phyloP scores from a whole-genome alignment of 92 coral and sea anemone genomes.

The Isaurus tuberculatus region DNA sequence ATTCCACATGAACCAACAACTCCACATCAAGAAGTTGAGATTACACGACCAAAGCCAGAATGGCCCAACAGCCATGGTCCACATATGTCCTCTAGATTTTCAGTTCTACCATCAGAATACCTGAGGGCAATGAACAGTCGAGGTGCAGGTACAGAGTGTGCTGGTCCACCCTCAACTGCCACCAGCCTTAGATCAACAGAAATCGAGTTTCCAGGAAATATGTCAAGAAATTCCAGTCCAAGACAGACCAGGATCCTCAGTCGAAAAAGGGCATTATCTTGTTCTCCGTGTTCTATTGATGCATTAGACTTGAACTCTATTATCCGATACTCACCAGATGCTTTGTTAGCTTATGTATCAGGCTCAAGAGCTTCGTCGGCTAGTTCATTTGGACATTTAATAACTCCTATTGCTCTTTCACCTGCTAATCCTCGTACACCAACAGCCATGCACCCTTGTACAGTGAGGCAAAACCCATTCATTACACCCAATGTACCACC shows the following conservation, averaged over 20 bases:
- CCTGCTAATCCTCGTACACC: conserved; percentile 63
- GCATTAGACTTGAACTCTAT: conserved; percentile 92
- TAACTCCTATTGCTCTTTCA: conserved; percentile 81
- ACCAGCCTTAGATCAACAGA: conserved; percentile 92
- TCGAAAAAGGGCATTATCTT: conserved; percentile 89
- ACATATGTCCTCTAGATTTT: conserved; percentile 70
- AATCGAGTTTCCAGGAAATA: conserved; percentile 74
- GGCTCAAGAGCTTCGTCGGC: conserved; percentile 91
- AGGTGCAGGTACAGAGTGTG: conserved; percentile 71
- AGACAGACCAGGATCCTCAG: conserved; percentile 78
- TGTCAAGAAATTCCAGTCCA: conserved; percentile 84
- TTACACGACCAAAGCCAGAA: conserved; percentile 97
- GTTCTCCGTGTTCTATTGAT: conserved; percentile 95
- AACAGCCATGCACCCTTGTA: conserved; percentile 43
- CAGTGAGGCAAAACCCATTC: conserved; percentile 64
- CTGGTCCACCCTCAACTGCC: conserved; percentile 97
- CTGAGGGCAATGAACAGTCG: conserved; percentile 75
- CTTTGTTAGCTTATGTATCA: conserved; percentile 84
- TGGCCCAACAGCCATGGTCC: conserved; percentile 85
- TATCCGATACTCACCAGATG: conserved; percentile 96
- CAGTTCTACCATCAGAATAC: conserved; percentile 79
- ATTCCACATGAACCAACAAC: conserved; percentile 48
- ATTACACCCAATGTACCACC: conserved; percentile 85
- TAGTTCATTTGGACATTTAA: conserved; percentile 95
- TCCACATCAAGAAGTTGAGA: conserved; percentile 66